A percentile compares a stretch with the other conserved stretches of the same genome.
Conservation (phyloP, 2,888 invertebrate species). For the Tinea pellionella region DNA sequence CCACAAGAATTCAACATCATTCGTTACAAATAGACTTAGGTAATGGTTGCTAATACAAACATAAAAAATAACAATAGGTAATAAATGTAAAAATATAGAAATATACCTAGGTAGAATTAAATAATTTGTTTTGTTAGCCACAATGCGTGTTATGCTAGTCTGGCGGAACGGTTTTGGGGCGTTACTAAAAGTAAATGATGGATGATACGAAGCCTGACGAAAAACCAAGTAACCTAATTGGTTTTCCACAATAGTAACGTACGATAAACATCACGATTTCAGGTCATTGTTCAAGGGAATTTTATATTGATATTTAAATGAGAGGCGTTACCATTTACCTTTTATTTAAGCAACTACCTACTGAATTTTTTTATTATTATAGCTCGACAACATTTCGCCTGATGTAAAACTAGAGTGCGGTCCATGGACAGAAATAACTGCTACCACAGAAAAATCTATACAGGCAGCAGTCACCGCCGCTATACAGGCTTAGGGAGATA, state of each 20-base stretch:
- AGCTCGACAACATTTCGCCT: too few species aligned
- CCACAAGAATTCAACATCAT: too few species aligned
- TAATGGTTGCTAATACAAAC: too few species aligned
- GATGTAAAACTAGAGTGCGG: too few species aligned
- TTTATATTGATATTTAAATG: slow-evolving; percentile 18
- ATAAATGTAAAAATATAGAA: too few species aligned
- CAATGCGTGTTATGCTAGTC: neutral
- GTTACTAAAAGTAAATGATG: slow-evolving; percentile 43
- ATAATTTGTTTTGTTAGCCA: neutral
- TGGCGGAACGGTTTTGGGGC: slow-evolving; percentile 25
- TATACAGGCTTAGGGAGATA: too few species aligned
- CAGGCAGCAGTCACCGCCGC: too few species aligned
- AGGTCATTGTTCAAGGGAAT: slow-evolving; percentile 14
- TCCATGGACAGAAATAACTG: too few species aligned
- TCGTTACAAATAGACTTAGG: too few species aligned
- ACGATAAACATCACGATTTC: neutral
- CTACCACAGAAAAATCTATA: too few species aligned
- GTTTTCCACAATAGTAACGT: slow-evolving; percentile 9
- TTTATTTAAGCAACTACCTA: neutral
- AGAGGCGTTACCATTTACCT: neutral
- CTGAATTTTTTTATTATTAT: neutral
- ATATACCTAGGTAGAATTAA: neutral
- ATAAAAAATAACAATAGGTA: too few species aligned
- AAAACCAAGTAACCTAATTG: slow-evolving; percentile 40
- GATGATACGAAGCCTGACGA: slow-evolving; percentile 38